Evolutionary conservation across 1,140 invertebrate genomes (phyloP).

Genomic region (Drosophila suzukii): DNA sequence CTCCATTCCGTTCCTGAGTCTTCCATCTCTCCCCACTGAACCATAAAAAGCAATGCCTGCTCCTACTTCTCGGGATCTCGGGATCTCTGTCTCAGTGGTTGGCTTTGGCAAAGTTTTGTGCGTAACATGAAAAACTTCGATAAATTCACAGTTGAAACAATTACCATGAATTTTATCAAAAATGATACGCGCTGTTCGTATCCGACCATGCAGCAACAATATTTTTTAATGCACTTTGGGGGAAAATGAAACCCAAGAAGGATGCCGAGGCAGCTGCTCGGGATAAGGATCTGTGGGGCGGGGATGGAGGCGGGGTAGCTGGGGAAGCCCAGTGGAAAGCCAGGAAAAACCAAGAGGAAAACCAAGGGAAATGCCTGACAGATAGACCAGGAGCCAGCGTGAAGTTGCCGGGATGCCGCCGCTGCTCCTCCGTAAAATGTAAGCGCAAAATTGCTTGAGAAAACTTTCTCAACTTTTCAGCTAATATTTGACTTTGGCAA

Average conservation of each 20-base stretch:
- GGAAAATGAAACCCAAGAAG: constrained; percentile 74
- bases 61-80: constrained; percentile 4
- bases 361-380: constrained; percentile 71
- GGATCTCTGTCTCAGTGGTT: constrained; percentile 31
- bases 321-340: constrained; percentile 10
- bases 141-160: constrained; percentile 83
- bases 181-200: constrained; percentile 82
- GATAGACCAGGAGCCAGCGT: constrained; percentile 69
- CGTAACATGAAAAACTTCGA: constrained; percentile 82
- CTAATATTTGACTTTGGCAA: constrained; percentile 82
- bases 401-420: constrained; percentile 33
- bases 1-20: background rate
- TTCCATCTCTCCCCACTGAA: constrained; percentile 27
- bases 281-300: constrained; percentile 62
- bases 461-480: constrained; percentile 83
- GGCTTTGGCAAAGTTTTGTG: constrained; percentile 71
- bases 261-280: constrained; percentile 62
- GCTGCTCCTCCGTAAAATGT: constrained; percentile 63
- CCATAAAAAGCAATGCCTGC: constrained; percentile 57
- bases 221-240: constrained; percentile 83
- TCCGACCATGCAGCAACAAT: constrained; percentile 83
- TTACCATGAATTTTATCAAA: constrained; percentile 84
- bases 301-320: background rate
- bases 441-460: constrained; percentile 82
- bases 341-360: constrained; percentile 11